phyloP scores from a whole-genome alignment of 2,888 invertebrate genomes.

The Acleris sparsana region DNA sequence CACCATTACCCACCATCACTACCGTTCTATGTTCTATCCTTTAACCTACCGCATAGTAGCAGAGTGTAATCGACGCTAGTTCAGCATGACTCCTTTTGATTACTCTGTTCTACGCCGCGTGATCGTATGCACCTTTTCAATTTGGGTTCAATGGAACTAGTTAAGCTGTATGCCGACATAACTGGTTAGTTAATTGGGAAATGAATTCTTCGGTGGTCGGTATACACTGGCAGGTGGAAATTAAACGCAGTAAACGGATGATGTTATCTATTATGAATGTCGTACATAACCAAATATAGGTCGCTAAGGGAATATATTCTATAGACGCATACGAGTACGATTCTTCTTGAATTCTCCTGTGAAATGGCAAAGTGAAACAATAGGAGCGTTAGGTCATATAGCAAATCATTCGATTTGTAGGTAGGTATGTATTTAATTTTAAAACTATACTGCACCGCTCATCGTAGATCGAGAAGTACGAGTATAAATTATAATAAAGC shows the following conservation, averaged over 20 bases:
- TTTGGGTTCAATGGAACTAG: constrained; percentile 40
- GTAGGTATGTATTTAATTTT: too few relatives aligned
- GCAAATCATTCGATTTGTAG: too few relatives aligned
- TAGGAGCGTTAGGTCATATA: too few relatives aligned
- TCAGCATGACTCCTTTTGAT: not conserved
- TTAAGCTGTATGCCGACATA: constrained; percentile 33
- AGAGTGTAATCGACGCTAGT: too few relatives aligned
- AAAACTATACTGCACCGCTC: too few relatives aligned
- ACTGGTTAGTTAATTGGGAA: constrained; percentile 25
- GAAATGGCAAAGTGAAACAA: too few relatives aligned
- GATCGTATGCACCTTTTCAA: constrained; percentile 35
- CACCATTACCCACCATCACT: too few relatives aligned
- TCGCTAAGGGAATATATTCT: not conserved
- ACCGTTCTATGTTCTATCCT: too few relatives aligned
- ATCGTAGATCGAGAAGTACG: too few relatives aligned
- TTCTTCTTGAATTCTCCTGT: too few relatives aligned
- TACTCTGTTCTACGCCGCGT: constrained; percentile 19
- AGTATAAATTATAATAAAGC: too few relatives aligned
- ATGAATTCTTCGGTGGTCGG: constrained; percentile 14
- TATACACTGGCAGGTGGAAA: constrained; percentile 14
- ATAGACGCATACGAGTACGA: not conserved
- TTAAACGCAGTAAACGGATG: not conserved
- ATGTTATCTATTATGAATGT: not conserved
- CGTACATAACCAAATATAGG: not conserved
- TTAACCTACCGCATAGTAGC: too few relatives aligned